Base-by-base conservation (phyloP, 2,797 vertebrate species). In the Schizopygopsis pylzovi region DNA sequence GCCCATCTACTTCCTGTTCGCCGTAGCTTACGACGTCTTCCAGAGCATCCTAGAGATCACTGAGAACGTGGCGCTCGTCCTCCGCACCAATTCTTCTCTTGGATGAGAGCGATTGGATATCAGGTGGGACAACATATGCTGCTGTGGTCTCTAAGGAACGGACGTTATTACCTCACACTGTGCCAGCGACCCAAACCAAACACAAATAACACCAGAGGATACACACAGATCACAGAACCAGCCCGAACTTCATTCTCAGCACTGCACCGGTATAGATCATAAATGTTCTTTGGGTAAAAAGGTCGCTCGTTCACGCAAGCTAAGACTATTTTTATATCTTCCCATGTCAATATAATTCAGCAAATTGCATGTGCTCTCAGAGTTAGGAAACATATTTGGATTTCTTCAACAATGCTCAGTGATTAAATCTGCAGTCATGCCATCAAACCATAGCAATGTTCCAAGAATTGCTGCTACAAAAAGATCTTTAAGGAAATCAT, bases 1-100 rank as follows among this genome's bases (percentile, higher is more conserved):
- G 13, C 95, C 95, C 70, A 82, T 92, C 85, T 95, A 95, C 93
- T 96, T 95, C 92, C 92, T 96, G 85, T 95, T 95, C 73, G 94
- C 94, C 0, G 94, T 95, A 61, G 94, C 89, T 37, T 95, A 95
- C 1, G 93, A 95, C 13, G 45, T 95, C 70, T 88, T 92, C 85
- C 91, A 92, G 90, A 93, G 92, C 0, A 49, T 94, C 87, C 88
- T 91, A 0, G 92, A 94, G 12, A 83, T 93, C 70, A 89, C 89
- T 13, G 87, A 91, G 75, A 92, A 89, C 85, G 82, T 93, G 82
- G 85, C 81, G 6, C 86, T 70, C 59, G 83, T 86, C 12, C 52
- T 13, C 56, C 77, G 54, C 84, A 86, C 33, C 45, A 93, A 92
- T 15, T 43, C 85, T 13, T 90, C 87, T 45, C 56, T 86, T 8